Percentiles rank a stretch among this genome's conserved stretches.
Conservation (phyloP, 2,113 vertebrate genomes). For the Eulemur macaco region DNA sequence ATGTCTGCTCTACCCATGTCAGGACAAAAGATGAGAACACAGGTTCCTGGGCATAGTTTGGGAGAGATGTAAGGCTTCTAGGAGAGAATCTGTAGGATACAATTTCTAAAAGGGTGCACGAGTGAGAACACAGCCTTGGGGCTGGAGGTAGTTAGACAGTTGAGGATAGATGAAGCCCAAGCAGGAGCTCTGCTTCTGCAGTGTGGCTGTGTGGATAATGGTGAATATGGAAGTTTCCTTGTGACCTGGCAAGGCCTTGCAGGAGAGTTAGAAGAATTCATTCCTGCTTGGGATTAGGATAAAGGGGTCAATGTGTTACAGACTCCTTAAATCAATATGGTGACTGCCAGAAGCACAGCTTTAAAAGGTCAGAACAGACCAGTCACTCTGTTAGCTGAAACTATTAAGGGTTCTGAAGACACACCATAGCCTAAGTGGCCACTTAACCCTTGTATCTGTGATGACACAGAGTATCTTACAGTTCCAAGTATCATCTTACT, state of each 20-base stretch:
- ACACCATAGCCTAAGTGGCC: not conserved
- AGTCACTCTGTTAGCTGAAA: not conserved
- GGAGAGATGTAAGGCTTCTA: not conserved
- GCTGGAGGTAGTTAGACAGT: not conserved
- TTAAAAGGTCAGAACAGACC: not conserved
- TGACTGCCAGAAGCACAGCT: not conserved
- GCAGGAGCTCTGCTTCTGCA: not conserved
- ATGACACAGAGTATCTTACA: not conserved
- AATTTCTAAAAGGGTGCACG: too few species aligned
- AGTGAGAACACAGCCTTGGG: not conserved
- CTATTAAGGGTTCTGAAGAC: not conserved
- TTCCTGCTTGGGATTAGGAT: not conserved
- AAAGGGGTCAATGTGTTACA: not conserved
- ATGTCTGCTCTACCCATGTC: not conserved
- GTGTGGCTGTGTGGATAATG: not conserved
- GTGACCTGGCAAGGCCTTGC: fast-evolving
- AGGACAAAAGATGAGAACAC: not conserved
- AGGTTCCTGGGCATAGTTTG: not conserved
- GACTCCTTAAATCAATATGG: not conserved
- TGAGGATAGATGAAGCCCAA: not conserved
- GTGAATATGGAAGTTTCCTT: not conserved
- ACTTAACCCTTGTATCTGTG: not conserved
- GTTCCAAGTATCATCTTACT: not conserved
- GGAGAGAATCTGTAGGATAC: not conserved
- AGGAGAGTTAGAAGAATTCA: not conserved